Percentiles rank a stretch among this genome's conserved stretches.
Evolutionary conservation across 2,888 invertebrate genomes (phyloP).

Genomic region (Syrista parreyssii): DNA sequence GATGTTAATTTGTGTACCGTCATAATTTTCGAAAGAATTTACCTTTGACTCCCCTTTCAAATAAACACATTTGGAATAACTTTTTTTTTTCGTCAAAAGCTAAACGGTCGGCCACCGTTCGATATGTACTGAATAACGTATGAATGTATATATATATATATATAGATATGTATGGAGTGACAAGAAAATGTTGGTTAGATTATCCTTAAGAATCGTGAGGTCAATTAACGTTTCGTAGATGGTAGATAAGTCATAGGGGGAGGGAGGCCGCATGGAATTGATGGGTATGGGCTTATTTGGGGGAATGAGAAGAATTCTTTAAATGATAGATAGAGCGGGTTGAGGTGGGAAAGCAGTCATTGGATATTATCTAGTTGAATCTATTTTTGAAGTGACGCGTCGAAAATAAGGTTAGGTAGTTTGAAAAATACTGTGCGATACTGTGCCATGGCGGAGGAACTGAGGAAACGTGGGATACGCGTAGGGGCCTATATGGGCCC

Average conservation of each 20-base stretch:
- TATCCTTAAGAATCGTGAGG: conserved; percentile 30
- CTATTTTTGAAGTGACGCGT: background rate
- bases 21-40: background rate
- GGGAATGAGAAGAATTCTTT: conserved; percentile 27
- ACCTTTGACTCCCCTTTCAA: background rate
- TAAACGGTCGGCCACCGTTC: background rate
- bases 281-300: conserved; percentile 38
- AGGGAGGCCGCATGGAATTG: conserved; percentile 21
- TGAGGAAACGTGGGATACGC: background rate
- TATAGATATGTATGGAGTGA: conserved; percentile 19
- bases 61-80: background rate
- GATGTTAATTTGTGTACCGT: background rate
- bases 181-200: conserved; percentile 9
- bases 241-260: conserved; percentile 11
- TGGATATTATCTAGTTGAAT: background rate
- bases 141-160: background rate
- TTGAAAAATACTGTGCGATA: background rate
- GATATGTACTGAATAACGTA: background rate
- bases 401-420: background rate
- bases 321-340: conserved; percentile 15
- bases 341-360: background rate
- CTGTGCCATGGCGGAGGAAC: background rate
- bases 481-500: background rate
- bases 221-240: conserved; percentile 36
- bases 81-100: background rate